Percentiles rank a stretch among this genome's conserved stretches.
Conservation (phyloP, 2,113 vertebrate species). For the Planiliza haematocheilus region DNA sequence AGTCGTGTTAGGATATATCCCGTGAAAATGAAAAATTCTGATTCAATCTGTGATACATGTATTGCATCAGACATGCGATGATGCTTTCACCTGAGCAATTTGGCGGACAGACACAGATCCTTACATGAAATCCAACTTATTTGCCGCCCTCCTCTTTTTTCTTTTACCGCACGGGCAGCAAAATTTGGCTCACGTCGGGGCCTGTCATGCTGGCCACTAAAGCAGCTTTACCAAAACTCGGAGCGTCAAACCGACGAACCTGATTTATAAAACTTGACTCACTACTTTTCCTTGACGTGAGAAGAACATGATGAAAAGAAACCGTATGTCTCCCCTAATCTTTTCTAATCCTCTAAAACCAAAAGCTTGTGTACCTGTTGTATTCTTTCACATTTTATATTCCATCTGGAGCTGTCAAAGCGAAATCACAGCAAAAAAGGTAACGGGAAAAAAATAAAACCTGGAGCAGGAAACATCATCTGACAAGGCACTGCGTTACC, state of each 20-base stretch:
- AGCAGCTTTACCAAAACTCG: not conserved
- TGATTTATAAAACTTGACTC: conserved; percentile 1
- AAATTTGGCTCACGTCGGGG: not conserved
- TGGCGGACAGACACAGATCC: not conserved
- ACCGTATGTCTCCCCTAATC: too few species aligned
- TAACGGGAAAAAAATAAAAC: not conserved
- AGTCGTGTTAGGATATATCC: not conserved
- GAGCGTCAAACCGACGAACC: not conserved
- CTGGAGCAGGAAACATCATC: not conserved
- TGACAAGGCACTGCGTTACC: not conserved
- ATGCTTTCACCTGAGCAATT: not conserved
- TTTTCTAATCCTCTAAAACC: not conserved
- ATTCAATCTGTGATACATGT: not conserved
- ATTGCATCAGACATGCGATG: not conserved
- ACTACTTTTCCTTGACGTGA: not conserved
- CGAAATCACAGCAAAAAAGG: not conserved
- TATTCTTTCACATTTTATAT: not conserved
- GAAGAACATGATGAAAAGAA: not conserved
- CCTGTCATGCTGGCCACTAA: not conserved
- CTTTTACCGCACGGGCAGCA: not conserved
- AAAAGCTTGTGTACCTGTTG: not conserved
- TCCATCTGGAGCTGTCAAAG: not conserved
- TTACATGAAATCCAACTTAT: not conserved
- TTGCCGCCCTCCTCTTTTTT: too few species aligned
- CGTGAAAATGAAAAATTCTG: not conserved